Conservation (phyloP, 2,888 invertebrate species). For the Copidosoma aretas region DNA sequence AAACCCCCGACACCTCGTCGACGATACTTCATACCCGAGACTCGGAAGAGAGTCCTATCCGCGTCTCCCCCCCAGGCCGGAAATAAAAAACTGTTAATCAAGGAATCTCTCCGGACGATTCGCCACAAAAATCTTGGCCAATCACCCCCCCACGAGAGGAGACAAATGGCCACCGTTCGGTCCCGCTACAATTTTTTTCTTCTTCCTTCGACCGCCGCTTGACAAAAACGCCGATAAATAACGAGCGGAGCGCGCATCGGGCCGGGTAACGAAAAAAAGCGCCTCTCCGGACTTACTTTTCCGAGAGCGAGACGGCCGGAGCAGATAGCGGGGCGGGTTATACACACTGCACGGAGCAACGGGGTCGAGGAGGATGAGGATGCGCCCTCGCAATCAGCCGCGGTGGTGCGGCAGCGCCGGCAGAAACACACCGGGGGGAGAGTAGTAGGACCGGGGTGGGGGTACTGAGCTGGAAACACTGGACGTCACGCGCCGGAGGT, state of each 20-base stretch:
- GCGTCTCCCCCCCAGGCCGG: too few species aligned
- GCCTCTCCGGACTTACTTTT: too few species aligned
- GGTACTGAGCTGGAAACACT: constrained; percentile 35
- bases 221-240: too few species aligned
- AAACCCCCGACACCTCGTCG: too few species aligned
- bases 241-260: too few species aligned
- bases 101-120: too few species aligned
- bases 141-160: neutral
- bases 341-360: constrained; percentile 2
- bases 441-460: constrained; percentile 8
- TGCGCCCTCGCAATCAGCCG: constrained; percentile 51
- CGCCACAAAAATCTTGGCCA: neutral
- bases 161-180: too few species aligned
- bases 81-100: too few species aligned
- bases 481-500: constrained; percentile 39
- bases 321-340: neutral
- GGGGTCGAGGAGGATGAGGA: constrained; percentile 8
- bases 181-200: too few species aligned
- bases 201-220: neutral
- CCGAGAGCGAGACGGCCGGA: constrained; percentile 5
- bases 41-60: too few species aligned
- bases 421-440: constrained; percentile 30
- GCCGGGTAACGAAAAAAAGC: too few species aligned
- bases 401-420: constrained; percentile 17
- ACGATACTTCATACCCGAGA: too few species aligned